Evolutionary conservation across 2,113 vertebrate genomes (phyloP).

Genomic region (Daboia siamensis): DNA sequence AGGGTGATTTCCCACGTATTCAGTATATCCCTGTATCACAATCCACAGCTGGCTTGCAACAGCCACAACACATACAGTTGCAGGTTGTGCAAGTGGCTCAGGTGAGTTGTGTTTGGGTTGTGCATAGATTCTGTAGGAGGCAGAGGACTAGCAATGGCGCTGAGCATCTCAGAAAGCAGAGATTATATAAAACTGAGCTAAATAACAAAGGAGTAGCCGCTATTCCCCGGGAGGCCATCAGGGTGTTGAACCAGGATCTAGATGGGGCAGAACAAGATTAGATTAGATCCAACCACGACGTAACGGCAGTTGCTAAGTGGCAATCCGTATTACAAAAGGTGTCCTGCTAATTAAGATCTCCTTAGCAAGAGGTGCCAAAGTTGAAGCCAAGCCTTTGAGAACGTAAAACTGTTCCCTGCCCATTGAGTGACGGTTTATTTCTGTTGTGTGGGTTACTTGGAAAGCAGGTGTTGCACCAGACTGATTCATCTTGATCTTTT

Average conservation of each 20-base stretch:
- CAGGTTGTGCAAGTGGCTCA: conserved; percentile 95
- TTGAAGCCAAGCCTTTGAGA: not conserved
- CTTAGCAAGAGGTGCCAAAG: not conserved
- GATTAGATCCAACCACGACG: not conserved
- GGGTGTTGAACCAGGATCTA: not conserved
- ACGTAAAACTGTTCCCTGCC: not conserved
- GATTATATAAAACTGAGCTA: not conserved
- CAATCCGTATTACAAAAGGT: not conserved
- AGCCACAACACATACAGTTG: conserved; percentile 93
- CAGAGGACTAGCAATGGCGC: not conserved
- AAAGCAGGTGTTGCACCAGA: not conserved
- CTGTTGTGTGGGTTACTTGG: not conserved
- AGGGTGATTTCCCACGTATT: conserved; percentile 94
- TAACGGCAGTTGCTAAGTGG: not conserved
- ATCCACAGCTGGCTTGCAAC: conserved; percentile 78
- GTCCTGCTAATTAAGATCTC: not conserved
- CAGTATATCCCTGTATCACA: conserved; percentile 96
- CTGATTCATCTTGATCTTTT: not conserved
- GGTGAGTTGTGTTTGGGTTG: conserved; percentile 64
- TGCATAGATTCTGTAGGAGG: not conserved
- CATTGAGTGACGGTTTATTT: not conserved
- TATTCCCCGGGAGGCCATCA: not conserved
- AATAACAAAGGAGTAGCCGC: not conserved
- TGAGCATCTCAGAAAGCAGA: not conserved
- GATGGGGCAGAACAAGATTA: not conserved